Percentiles rank a stretch among this genome's conserved stretches.
phyloP scores from a whole-genome alignment of 2,888 invertebrate species.

The Willowsia nigromaculata region DNA sequence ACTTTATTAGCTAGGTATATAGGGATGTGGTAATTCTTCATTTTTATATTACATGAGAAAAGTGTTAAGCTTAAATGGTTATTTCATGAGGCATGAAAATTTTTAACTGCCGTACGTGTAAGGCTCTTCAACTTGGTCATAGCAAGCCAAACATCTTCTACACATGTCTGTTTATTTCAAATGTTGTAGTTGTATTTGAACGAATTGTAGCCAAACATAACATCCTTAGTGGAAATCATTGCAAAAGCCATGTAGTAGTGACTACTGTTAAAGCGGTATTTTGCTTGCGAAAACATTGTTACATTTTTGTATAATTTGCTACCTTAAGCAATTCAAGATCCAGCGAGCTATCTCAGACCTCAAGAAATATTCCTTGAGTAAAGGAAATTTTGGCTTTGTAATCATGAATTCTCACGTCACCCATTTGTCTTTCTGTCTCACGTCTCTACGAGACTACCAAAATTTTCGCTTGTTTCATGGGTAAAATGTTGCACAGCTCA shows the following conservation, averaged over 20 bases:
- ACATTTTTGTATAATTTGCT: neutral
- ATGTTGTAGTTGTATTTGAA: neutral
- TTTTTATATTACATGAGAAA: neutral
- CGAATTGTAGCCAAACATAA: neutral
- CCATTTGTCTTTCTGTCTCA: neutral
- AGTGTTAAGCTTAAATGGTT: constrained; percentile 18
- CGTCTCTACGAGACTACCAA: no score
- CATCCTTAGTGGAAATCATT: neutral
- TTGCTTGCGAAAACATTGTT: neutral
- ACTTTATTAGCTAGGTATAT: no score
- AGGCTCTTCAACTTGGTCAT: neutral
- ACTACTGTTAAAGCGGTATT: neutral
- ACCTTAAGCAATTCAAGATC: neutral
- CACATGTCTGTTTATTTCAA: neutral
- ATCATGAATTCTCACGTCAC: constrained; percentile 14
- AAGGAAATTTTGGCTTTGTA: neutral
- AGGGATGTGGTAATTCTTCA: no score
- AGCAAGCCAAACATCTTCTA: neutral
- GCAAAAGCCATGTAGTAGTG: neutral
- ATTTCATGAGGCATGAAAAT: constrained; percentile 41
- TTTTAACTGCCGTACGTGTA: neutral
- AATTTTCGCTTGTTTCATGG: no score
- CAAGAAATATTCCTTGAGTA: neutral
- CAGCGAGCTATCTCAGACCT: neutral
- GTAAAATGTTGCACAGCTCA: neutral